Evolutionary conservation across 2,113 vertebrate genomes (phyloP).

Genomic region (Chunga burmeisteri): DNA sequence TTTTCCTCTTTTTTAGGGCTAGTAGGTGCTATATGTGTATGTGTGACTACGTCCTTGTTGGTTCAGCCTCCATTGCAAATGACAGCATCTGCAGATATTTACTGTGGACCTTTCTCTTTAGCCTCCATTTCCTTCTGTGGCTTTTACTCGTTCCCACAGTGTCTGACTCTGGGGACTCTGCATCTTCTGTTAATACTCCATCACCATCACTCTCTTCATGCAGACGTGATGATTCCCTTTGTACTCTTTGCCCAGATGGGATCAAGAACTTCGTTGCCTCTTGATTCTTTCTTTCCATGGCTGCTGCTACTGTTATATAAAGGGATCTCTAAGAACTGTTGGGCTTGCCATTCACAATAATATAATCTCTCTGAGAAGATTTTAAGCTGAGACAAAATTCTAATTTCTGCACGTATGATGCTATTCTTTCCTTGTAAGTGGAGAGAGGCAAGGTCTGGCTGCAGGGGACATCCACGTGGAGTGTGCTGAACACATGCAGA

Average conservation of each 20-base stretch:
- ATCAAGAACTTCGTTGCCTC: slow-evolving; percentile 6
- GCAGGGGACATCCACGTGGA: background rate
- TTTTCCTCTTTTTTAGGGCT: background rate
- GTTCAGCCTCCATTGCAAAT: slow-evolving; percentile 11
- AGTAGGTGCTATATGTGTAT: slow-evolving; percentile 26
- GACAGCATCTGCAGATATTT: slow-evolving; percentile 61
- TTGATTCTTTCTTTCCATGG: slow-evolving; percentile 16
- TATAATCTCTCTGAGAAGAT: background rate
- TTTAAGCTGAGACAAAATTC: background rate
- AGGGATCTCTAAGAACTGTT: background rate
- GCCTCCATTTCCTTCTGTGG: slow-evolving; percentile 66
- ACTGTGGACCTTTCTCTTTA: slow-evolving; percentile 59
- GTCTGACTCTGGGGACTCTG: slow-evolving; percentile 9
- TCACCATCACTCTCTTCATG: slow-evolving; percentile 32
- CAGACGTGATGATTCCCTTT: slow-evolving; percentile 46
- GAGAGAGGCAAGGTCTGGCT: background rate
- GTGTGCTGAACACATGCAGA: background rate
- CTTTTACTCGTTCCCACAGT: slow-evolving; percentile 56
- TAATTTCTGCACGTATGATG: background rate
- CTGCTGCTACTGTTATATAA: slow-evolving; percentile 11
- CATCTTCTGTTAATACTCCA: slow-evolving; percentile 42
- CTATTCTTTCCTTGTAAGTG: background rate
- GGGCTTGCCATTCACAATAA: background rate
- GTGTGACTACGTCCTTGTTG: slow-evolving; percentile 21
- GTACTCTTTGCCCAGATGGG: slow-evolving; percentile 51